Base-by-base conservation (phyloP, 1,140 invertebrate species). In the Drosophila suzukii region DNA sequence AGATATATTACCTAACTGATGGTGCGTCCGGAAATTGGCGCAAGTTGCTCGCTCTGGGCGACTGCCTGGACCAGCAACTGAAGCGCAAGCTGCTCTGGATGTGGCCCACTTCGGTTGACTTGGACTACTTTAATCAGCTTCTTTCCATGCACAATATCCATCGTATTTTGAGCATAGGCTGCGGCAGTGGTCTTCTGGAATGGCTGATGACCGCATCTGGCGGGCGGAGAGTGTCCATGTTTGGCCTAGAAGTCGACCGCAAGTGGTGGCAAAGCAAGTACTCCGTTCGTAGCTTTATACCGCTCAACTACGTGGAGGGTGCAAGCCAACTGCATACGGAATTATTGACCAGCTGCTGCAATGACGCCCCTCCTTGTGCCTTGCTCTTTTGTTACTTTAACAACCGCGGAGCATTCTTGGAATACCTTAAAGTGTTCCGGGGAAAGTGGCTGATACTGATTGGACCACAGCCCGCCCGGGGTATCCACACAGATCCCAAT, bases 381-480 rank as follows among this genome's bases (percentile, higher is more conserved):
- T 76, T 96, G 51, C 77, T 96, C 27, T 96, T 97, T 83, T 96
- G 96, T 79, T 96, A 96, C 80, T 97, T 96, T 79, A 96, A 96
- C 75, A 94, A 96, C 71, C 93, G 94, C 1, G 38, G 58, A 6
- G 95, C 95, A 15, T 96, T 96, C 91, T 62, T 92, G 6, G 91
- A 95, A 8, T 96, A 97, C 81, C 84, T 96, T n/a, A 85, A 92
- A 34, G 75, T 93, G 49, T 96, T 94, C 83, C 81, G 86, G 4
- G 96, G 96, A 2, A 92, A 92, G 24, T 92, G 94, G 46, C 74
- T 96, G 6, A 93, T 96, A 62, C 94, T 96, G 12, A 95, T 96
- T 73, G 96, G 96, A 5, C 95, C 96, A 0, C 93, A 92, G n/a
- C 91, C 94, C n/a, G 93, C 93, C 1, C 90, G 93, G 67, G 93